Conservation (phyloP, 2,797 vertebrate genomes). For the Dromococcyx pavoninus region DNA sequence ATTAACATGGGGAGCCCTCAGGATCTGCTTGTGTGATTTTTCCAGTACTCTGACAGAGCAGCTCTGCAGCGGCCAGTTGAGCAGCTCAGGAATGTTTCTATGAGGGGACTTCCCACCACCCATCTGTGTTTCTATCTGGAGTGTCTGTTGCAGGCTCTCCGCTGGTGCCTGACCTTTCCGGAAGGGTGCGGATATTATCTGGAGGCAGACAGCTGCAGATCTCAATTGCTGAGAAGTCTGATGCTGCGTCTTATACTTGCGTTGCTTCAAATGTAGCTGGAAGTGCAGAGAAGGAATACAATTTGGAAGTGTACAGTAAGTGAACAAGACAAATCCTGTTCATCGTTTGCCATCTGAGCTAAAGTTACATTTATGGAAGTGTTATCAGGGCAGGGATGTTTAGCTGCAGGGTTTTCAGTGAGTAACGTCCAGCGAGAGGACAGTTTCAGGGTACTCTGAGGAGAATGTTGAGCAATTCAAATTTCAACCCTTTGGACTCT, state of each 20-base stretch:
- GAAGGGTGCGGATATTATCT: conserved; percentile 83
- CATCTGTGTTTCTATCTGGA: not conserved
- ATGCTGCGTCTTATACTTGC: conserved; percentile 88
- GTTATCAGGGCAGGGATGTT: not conserved
- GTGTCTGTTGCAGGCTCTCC: conserved; percentile 77
- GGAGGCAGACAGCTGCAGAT: conserved; percentile 94
- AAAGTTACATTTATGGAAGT: fast-evolving
- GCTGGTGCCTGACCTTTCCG: conserved; percentile 74
- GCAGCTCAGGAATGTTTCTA: not conserved
- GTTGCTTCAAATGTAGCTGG: conserved; percentile 87
- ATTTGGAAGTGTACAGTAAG: conserved; percentile 89
- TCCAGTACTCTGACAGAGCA: not conserved
- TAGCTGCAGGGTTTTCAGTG: not conserved
- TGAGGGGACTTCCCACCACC: fast-evolving
- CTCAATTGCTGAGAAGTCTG: conserved; percentile 80
- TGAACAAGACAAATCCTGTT: not conserved
- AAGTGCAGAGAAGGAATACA: conserved; percentile 85
- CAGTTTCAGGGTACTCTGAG: not conserved
- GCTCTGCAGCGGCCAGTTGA: not conserved
- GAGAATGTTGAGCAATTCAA: not conserved
- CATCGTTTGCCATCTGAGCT: not conserved
- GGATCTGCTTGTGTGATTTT: not conserved
- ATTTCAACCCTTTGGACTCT: not conserved
- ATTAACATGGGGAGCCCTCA: not conserved
- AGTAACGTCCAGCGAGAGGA: not conserved